These are phyloP conservation scores for Littorina saxatilis DNA, from an alignment of 1,140 invertebrate species.

Conservation along the genomic window DNA sequence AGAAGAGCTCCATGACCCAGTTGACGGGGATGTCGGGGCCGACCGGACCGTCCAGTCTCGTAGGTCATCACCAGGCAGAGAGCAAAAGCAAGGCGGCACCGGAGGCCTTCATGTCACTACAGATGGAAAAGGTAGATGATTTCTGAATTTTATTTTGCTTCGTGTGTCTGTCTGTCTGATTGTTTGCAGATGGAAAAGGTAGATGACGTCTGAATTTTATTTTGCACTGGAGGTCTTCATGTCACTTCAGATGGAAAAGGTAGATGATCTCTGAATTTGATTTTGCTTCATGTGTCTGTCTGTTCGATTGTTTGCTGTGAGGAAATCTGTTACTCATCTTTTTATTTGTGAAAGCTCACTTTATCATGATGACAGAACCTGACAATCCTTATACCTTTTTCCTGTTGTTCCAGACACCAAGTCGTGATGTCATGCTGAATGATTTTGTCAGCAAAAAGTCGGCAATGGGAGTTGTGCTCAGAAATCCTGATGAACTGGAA, in stretches of 20 bases:
- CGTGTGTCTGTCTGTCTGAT: slow-evolving; percentile 16
- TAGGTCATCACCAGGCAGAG: slow-evolving; percentile 15
- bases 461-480: slow-evolving; percentile 64
- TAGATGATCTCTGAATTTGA: slow-evolving; percentile 31
- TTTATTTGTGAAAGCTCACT: too few species aligned
- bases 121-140: slow-evolving; percentile 72
- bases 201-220: neutral
- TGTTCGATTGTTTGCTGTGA: neutral
- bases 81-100: slow-evolving; percentile 51
- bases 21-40: slow-evolving; percentile 64
- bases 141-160: too few species aligned
- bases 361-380: too few species aligned
- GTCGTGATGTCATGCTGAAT: slow-evolving; percentile 73
- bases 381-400: too few species aligned
- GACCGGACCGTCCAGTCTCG: slow-evolving; percentile 51
- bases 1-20: slow-evolving; percentile 71
- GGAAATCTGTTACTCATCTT: too few species aligned
- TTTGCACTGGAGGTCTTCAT: slow-evolving; percentile 49
- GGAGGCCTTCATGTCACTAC: slow-evolving; percentile 74
- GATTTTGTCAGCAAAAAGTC: slow-evolving; percentile 72
- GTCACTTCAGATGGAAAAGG: slow-evolving; percentile 75
- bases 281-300: neutral
- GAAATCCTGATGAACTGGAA: slow-evolving; percentile 70
- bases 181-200: slow-evolving; percentile 47
- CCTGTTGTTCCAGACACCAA: slow-evolving; percentile 65